phyloP scores from a whole-genome alignment of 1,140 invertebrate genomes.

The Ips typographus region DNA sequence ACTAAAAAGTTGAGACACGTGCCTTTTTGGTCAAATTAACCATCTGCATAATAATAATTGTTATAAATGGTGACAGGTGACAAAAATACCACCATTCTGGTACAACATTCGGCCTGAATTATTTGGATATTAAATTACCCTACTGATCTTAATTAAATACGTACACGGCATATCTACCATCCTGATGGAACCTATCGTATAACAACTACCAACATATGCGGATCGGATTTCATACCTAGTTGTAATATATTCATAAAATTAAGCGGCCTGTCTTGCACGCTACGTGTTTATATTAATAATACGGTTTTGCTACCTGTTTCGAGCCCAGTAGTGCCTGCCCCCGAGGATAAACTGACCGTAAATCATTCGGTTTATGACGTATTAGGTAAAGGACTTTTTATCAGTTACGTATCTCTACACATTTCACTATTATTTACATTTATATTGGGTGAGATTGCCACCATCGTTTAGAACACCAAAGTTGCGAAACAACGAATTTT shows the following conservation, averaged over 20 bases:
- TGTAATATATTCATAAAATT: constrained; percentile 25
- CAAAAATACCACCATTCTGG: too few species aligned
- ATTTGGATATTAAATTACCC: too few species aligned
- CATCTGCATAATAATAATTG: too few species aligned
- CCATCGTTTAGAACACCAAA: too few species aligned
- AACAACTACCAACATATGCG: constrained; percentile 6
- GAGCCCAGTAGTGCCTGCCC: constrained; percentile 7
- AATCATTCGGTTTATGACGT: constrained; percentile 1
- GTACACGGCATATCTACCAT: not conserved
- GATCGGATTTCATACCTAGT: constrained; percentile 22
- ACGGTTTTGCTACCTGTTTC: constrained; percentile 22
- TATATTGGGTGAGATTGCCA: too few species aligned
- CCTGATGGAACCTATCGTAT: constrained; percentile 5
- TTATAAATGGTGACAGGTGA: too few species aligned
- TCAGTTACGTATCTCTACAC: not conserved
- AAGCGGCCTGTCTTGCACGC: constrained; percentile 15
- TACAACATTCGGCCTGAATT: too few species aligned
- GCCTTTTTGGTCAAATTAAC: too few species aligned
- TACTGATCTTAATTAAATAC: constrained; percentile 14
- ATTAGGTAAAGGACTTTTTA: constrained; percentile 1
- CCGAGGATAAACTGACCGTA: not conserved
- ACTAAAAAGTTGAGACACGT: too few species aligned
- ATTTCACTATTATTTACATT: too few species aligned
- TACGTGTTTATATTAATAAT: constrained; percentile 23
- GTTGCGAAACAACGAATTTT: too few species aligned